A percentile compares a stretch with the other conserved stretches of the same genome.
phyloP scores from a whole-genome alignment of 2,888 invertebrate genomes.

The Argyresthia goedartella region DNA sequence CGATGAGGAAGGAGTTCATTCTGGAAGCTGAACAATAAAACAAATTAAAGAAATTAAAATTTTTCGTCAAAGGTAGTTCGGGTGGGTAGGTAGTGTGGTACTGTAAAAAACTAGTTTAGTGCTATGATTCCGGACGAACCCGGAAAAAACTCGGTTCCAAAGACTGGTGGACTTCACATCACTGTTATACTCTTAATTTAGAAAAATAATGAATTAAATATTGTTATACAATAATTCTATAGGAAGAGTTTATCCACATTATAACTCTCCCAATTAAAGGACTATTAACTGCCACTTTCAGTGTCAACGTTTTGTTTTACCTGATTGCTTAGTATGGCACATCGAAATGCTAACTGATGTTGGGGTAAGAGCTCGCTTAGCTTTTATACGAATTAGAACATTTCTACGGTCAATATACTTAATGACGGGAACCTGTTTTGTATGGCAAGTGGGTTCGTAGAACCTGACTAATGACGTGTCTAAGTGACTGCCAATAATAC shows the following conservation, averaged over 20 bases:
- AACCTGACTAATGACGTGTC: neutral
- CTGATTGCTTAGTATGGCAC: neutral
- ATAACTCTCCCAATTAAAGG: too few relatives aligned
- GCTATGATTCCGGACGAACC: too few relatives aligned
- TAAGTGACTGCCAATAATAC: too few relatives aligned
- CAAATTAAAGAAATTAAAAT: slow-evolving; percentile 9
- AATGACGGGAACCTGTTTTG: neutral
- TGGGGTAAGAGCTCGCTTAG: neutral
- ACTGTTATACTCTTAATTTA: too few relatives aligned
- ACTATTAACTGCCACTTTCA: too few relatives aligned
- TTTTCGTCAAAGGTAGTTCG: neutral
- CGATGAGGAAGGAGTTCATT: slow-evolving; percentile 30
- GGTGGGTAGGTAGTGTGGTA: too few relatives aligned
- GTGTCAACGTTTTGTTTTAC: neutral
- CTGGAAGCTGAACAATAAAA: slow-evolving; percentile 16
- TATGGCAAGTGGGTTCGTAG: neutral
- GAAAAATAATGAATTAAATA: too few relatives aligned
- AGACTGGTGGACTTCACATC: too few relatives aligned
- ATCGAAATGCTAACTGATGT: neutral
- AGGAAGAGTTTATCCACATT: too few relatives aligned
- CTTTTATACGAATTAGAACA: neutral
- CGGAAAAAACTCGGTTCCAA: too few relatives aligned
- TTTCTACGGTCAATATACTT: neutral
- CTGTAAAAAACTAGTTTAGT: too few relatives aligned
- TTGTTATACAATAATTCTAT: too few relatives aligned